Evolutionary conservation across 2,797 vertebrate species (phyloP).

Genomic region (Cryptoblepharus egeriae): DNA sequence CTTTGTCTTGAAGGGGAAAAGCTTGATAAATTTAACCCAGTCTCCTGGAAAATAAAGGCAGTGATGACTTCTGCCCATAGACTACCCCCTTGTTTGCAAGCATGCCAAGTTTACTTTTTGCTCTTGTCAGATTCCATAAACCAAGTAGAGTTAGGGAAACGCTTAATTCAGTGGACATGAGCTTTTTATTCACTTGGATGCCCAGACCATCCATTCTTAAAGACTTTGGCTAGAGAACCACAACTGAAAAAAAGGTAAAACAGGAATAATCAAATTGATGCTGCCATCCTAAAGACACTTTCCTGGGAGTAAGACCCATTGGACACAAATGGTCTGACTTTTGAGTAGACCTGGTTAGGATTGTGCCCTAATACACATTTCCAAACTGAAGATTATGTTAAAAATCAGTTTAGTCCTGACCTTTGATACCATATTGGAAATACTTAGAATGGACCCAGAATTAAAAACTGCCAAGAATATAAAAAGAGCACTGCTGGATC

Average conservation of each 20-base stretch:
- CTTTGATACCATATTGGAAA: background rate
- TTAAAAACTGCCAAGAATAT: too few species aligned
- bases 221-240: background rate
- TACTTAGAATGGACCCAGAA: background rate
- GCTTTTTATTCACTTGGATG: background rate
- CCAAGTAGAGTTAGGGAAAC: background rate
- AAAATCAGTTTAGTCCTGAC: background rate
- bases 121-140: conserved; percentile 30
- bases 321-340: too few species aligned
- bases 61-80: background rate
- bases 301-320: too few species aligned
- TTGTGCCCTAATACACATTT: background rate
- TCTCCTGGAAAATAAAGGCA: conserved; percentile 13
- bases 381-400: background rate
- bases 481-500: too few species aligned
- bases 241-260: background rate
- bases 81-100: background rate
- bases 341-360: too few species aligned
- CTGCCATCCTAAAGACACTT: too few species aligned
- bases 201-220: background rate
- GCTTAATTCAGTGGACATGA: background rate
- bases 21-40: conserved; percentile 17
- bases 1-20: conserved; percentile 12
- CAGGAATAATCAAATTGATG: background rate
- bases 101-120: background rate